A percentile compares a stretch with the other conserved stretches of the same genome.
phyloP scores from a whole-genome alignment of 2,888 invertebrate genomes.

The Eulithis testata region DNA sequence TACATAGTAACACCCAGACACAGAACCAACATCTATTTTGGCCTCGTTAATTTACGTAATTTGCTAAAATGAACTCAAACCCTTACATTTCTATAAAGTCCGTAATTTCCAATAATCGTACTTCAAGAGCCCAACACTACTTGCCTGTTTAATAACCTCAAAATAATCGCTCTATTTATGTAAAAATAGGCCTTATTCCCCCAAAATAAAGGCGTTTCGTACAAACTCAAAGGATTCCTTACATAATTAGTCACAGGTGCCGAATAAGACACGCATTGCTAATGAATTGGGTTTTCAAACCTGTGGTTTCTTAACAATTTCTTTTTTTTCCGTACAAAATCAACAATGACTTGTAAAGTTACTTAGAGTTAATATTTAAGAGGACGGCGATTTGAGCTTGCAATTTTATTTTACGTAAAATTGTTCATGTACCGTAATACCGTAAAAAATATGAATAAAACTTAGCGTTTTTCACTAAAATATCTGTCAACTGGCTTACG shows the following conservation, averaged over 20 bases:
- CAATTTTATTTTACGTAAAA: too few species aligned
- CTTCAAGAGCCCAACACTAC: slow-evolving; percentile 30
- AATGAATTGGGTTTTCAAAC: slow-evolving; percentile 64
- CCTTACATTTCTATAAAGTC: not conserved
- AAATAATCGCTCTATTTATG: not conserved
- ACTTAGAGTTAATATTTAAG: slow-evolving; percentile 29
- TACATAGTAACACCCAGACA: too few species aligned
- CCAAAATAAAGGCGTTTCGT: slow-evolving; percentile 23
- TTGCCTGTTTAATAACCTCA: slow-evolving; percentile 31
- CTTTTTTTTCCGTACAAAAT: slow-evolving; percentile 44
- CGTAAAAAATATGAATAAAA: too few species aligned
- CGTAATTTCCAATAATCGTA: slow-evolving; percentile 3
- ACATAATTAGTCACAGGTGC: slow-evolving; percentile 50
- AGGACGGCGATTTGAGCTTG: too few species aligned
- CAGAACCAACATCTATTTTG: too few species aligned
- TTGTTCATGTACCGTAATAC: too few species aligned
- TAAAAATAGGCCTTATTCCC: slow-evolving; percentile 32
- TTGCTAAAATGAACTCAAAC: too few species aligned
- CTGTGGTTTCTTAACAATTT: slow-evolving; percentile 56
- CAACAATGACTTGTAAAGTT: slow-evolving; percentile 39
- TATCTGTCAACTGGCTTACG: too few species aligned
- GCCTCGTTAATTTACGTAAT: too few species aligned
- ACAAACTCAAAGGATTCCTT: slow-evolving; percentile 7
- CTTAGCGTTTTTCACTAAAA: too few species aligned
- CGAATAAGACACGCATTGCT: slow-evolving; percentile 66